These are phyloP conservation scores for Crypturellus undulatus DNA, from an alignment of 2,113 vertebrate genomes.

Conservation along the genomic window DNA sequence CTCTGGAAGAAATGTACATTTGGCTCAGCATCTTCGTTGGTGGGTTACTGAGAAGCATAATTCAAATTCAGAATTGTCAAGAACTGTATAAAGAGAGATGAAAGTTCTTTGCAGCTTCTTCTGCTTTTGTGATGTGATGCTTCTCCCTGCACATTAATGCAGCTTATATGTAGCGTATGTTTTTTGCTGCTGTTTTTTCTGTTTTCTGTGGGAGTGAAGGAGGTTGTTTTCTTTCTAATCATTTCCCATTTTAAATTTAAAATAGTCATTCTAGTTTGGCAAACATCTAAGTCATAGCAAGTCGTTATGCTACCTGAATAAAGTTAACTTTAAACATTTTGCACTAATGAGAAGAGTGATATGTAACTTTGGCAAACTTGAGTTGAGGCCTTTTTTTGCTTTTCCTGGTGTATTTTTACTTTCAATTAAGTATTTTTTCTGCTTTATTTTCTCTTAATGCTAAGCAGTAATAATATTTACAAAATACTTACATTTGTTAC, in stretches of 20 bases:
- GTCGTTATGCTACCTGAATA: constrained; percentile 38
- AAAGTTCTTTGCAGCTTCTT: neutral
- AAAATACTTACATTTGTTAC: neutral
- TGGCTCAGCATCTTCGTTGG: neutral
- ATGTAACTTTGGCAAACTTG: neutral
- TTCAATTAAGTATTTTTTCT: neutral
- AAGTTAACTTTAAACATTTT: constrained; percentile 19
- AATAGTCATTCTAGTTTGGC: constrained; percentile 42
- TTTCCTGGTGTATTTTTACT: constrained; percentile 2
- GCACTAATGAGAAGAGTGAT: neutral
- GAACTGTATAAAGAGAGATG: neutral
- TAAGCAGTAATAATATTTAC: neutral
- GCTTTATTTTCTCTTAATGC: neutral
- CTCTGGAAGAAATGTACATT: constrained; percentile 20
- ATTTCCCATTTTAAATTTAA: constrained; percentile 56
- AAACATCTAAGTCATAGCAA: neutral
- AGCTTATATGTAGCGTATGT: neutral
- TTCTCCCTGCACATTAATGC: neutral
- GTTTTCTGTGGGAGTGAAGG: neutral
- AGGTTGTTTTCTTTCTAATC: constrained; percentile 1
- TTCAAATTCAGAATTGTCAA: neutral
- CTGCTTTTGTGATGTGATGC: neutral
- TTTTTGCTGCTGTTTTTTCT: neutral
- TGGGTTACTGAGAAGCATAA: neutral
- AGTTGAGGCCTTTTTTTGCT: constrained; percentile 33